Evolutionary conservation across 2,113 vertebrate species (phyloP).

Genomic region (Fregetta grallaria): DNA sequence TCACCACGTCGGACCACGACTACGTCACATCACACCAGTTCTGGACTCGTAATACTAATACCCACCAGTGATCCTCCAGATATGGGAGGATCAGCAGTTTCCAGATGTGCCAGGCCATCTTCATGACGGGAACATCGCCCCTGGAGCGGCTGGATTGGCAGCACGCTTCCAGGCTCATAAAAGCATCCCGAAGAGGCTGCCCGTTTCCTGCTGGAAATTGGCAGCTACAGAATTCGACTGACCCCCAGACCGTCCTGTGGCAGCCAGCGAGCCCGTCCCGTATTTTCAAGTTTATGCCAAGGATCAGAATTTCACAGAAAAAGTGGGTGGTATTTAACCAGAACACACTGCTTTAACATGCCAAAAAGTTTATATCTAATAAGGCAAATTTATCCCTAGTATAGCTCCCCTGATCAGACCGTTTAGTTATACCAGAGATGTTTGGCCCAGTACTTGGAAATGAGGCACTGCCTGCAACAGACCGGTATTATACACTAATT

Average conservation of each 20-base stretch:
- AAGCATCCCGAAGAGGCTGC: background rate
- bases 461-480: background rate
- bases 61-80: background rate
- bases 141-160: background rate
- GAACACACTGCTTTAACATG: background rate
- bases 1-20: background rate
- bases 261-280: background rate
- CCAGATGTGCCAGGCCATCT: background rate
- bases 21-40: background rate
- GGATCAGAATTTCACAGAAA: background rate
- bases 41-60: background rate
- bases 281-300: background rate
- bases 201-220: background rate
- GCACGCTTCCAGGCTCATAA: background rate
- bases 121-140: background rate
- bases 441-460: background rate
- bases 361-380: background rate
- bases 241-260: rapidly evolving
- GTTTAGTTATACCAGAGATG: background rate
- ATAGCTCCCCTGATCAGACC: background rate
- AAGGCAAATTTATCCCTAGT: background rate
- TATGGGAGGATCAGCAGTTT: rapidly evolving
- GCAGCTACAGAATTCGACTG: background rate
- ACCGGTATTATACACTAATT: too few relatives aligned
- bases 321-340: background rate